These are phyloP conservation scores for Anodontia alba DNA, from an alignment of 2,888 invertebrate species.

Conservation along the genomic window DNA sequence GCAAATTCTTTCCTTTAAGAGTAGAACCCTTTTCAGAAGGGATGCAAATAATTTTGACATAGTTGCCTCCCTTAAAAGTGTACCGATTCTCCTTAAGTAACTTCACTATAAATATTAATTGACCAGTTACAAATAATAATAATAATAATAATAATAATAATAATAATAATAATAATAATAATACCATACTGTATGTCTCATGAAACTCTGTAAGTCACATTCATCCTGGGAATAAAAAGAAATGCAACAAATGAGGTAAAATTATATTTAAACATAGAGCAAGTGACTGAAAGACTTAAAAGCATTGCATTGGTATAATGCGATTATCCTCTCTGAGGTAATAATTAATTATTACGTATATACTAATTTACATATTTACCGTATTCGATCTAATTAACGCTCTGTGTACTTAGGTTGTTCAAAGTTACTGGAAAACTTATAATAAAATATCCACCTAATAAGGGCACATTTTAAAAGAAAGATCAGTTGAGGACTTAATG, in stretches of 20 bases:
- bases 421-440: not conserved
- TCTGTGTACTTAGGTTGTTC: not conserved
- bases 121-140: no score
- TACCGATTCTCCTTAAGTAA: no score
- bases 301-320: slow-evolving; percentile 7
- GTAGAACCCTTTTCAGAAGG: no score
- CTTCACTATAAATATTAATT: no score
- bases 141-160: no score
- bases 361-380: not conserved
- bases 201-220: not conserved
- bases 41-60: no score
- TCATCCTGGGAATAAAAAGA: not conserved
- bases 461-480: not conserved
- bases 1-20: no score
- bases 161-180: no score
- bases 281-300: slow-evolving; percentile 14
- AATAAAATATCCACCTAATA: no score
- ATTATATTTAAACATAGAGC: not conserved
- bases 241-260: not conserved
- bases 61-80: no score
- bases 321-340: not conserved
- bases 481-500: no score
- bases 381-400: not conserved
- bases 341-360: not conserved
- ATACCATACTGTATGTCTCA: no score